Evolutionary conservation across 2,888 invertebrate genomes (phyloP).

Genomic region (Allacma fusca): DNA sequence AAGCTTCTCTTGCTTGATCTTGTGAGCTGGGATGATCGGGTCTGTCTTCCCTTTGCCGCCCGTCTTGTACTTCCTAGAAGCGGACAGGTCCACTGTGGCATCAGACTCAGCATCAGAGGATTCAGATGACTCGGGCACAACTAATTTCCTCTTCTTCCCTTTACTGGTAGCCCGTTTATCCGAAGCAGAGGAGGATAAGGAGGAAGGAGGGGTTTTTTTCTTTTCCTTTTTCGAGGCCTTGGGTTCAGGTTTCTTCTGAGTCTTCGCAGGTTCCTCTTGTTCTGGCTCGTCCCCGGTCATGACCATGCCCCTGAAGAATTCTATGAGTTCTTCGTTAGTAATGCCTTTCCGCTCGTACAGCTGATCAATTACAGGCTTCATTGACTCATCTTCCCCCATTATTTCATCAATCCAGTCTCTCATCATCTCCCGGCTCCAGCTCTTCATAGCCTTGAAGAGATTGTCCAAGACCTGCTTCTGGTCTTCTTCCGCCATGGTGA

Average conservation of each 20-base stretch:
- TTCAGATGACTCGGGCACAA: background rate
- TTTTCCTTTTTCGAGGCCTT: background rate
- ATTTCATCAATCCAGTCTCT: background rate
- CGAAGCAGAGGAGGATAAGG: background rate
- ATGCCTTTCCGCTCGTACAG: background rate
- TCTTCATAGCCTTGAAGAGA: background rate
- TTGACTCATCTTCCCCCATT: slow-evolving; percentile 42
- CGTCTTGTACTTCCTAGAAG: background rate
- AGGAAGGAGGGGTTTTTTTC: background rate
- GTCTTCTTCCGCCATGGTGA: slow-evolving; percentile 33
- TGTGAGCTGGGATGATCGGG: too few species aligned
- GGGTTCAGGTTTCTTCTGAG: background rate
- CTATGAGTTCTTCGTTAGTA: background rate
- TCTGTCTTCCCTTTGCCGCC: background rate
- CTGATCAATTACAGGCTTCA: slow-evolving; percentile 44
- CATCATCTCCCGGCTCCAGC: background rate
- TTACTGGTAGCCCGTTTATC: background rate
- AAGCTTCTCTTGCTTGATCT: background rate
- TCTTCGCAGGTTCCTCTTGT: background rate
- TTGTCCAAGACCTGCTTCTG: slow-evolving; percentile 11
- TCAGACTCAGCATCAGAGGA: background rate
- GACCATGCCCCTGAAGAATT: background rate
- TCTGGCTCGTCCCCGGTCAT: background rate
- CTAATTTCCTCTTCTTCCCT: slow-evolving; percentile 10
- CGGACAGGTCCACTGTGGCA: background rate